A percentile compares a stretch with the other conserved stretches of the same genome.
These are phyloP conservation scores for Gobio occitaniae DNA, from an alignment of 2,797 vertebrate species.

Conservation along the genomic window DNA sequence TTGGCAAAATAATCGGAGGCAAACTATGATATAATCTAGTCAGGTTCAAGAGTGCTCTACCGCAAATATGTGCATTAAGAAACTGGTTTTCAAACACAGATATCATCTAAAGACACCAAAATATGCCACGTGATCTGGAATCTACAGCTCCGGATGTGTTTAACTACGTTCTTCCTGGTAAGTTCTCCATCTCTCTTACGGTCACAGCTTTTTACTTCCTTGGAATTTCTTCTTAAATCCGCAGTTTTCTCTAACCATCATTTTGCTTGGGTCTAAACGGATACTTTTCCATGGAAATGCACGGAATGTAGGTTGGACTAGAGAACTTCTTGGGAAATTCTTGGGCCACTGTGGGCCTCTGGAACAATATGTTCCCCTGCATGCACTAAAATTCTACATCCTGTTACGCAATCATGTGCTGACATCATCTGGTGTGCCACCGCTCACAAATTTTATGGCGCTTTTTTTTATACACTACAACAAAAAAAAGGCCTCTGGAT, in stretches of 20 bases:
- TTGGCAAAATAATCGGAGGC: constrained; percentile 34
- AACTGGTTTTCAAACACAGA: background rate
- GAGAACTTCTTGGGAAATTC: constrained; percentile 25
- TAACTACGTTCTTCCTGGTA: background rate
- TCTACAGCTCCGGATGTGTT: background rate
- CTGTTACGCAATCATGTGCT: constrained; percentile 27
- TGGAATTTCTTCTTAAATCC: constrained; percentile 21
- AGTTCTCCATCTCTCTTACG: background rate
- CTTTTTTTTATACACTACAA: background rate
- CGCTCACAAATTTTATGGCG: background rate
- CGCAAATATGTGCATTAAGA: background rate
- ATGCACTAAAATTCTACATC: background rate
- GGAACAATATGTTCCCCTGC: background rate
- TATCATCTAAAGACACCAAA: background rate
- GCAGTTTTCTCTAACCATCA: background rate
- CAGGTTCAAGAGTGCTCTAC: constrained; percentile 11
- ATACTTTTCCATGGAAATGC: background rate
- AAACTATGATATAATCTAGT: constrained; percentile 34
- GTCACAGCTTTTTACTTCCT: background rate
- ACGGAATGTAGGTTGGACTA: background rate
- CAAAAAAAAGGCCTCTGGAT: background rate
- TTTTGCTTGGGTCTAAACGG: background rate
- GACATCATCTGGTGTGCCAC: background rate
- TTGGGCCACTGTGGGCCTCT: background rate
- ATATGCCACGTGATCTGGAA: background rate